Evolutionary conservation across 1,140 invertebrate genomes (phyloP).

Genomic region (Mycetomoellerius zeteki): DNA sequence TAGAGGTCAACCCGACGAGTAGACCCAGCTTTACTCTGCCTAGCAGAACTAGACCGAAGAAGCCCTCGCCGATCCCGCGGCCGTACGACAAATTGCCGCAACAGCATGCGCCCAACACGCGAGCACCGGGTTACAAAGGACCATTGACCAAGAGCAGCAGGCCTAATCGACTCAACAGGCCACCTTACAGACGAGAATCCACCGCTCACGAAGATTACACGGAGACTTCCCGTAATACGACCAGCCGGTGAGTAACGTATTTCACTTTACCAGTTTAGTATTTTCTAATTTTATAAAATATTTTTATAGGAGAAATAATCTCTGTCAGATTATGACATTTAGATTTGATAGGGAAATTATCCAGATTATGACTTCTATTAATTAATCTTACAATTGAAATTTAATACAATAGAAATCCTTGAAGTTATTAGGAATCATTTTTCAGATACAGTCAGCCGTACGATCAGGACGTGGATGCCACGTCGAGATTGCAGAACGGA

Average conservation of each 20-base stretch:
- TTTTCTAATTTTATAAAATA: neutral
- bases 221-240: conserved; percentile 51
- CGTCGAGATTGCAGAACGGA: conserved; percentile 80
- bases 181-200: conserved; percentile 84
- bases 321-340: neutral
- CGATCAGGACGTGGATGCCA: conserved; percentile 78
- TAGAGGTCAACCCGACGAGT: conserved; percentile 74
- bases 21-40: conserved; percentile 74
- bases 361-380: neutral
- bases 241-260: conserved; percentile 46
- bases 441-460: conserved; percentile 78
- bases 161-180: conserved; percentile 80
- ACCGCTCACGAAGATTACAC: conserved; percentile 77
- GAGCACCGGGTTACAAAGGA: conserved; percentile 85
- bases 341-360: neutral
- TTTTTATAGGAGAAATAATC: neutral
- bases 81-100: conserved; percentile 85
- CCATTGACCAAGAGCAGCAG: conserved; percentile 75
- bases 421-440: neutral
- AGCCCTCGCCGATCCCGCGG: conserved; percentile 73
- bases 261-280: conserved; percentile 1
- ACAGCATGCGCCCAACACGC: conserved; percentile 85
- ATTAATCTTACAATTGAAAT: neutral
- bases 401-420: neutral
- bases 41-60: conserved; percentile 77